A percentile compares a stretch with the other conserved stretches of the same genome.
Evolutionary conservation across 2,113 vertebrate species (phyloP).

Genomic region (Eurypyga helias): DNA sequence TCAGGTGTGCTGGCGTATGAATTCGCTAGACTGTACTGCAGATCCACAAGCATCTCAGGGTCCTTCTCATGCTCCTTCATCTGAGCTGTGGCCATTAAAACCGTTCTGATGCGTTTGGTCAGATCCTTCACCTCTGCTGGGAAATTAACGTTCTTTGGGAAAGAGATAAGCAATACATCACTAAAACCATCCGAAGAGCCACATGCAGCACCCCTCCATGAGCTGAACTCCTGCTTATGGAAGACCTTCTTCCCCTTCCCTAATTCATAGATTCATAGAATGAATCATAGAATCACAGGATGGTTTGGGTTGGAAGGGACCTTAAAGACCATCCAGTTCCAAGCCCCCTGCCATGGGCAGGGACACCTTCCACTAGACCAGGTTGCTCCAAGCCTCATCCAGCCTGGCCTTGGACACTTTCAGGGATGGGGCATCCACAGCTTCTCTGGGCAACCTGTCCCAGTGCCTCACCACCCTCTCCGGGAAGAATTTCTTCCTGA

Average conservation of each 20-base stretch:
- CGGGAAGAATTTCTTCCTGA: too few species aligned
- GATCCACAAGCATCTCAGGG: constrained; percentile 96
- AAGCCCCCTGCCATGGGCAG: too few species aligned
- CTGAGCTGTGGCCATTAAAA: constrained; percentile 98
- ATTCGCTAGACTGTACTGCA: constrained; percentile 97
- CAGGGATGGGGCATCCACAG: too few species aligned
- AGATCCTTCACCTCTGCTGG: constrained; percentile 97
- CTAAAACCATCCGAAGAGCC: background rate
- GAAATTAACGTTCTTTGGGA: constrained; percentile 91
- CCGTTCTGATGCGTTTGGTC: constrained; percentile 94
- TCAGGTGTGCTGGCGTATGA: constrained; percentile 98
- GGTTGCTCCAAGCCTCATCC: too few species aligned
- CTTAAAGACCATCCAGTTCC: too few species aligned
- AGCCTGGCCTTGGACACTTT: too few species aligned
- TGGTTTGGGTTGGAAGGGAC: too few species aligned
- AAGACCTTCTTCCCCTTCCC: background rate
- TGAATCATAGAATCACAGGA: too few species aligned
- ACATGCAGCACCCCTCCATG: background rate
- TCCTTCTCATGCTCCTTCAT: constrained; percentile 99
- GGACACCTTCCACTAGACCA: too few species aligned
- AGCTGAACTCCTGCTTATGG: background rate
- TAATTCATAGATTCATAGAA: too few species aligned
- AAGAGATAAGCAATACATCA: constrained; percentile 70
- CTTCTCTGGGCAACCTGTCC: too few species aligned
- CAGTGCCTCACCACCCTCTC: too few species aligned